phyloP scores from a whole-genome alignment of 2,888 invertebrate species.

The Blera fallax region DNA sequence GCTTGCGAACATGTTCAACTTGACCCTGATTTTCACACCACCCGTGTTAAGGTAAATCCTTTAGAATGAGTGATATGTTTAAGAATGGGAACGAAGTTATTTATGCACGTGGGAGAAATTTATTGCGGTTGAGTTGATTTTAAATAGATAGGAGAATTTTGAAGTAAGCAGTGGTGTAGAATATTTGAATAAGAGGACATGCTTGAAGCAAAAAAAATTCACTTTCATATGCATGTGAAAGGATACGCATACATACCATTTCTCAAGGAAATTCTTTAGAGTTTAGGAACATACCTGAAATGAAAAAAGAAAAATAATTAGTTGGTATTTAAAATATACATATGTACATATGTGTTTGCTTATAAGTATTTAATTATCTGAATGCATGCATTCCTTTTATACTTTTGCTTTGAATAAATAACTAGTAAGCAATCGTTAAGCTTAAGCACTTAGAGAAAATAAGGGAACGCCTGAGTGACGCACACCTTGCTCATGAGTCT shows the following conservation, averaged over 20 bases:
- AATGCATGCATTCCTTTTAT: no score
- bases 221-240: neutral
- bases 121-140: neutral
- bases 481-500: no score
- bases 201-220: neutral
- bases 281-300: conserved; percentile 28
- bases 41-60: neutral
- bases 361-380: no score
- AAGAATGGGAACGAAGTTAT: neutral
- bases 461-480: no score
- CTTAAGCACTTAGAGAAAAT: no score
- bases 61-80: neutral
- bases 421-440: no score
- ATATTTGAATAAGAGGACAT: neutral
- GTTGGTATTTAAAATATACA: neutral
- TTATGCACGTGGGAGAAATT: neutral
- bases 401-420: no score
- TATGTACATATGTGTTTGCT: no score
- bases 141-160: neutral
- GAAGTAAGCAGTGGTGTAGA: no score
- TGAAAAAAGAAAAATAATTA: neutral
- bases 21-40: conserved; percentile 3
- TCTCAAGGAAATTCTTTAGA: neutral
- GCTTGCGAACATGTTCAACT: neutral
- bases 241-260: neutral